Evolutionary conservation across 2,888 invertebrate species (phyloP).

Genomic region (Ectemnius lituratus): DNA sequence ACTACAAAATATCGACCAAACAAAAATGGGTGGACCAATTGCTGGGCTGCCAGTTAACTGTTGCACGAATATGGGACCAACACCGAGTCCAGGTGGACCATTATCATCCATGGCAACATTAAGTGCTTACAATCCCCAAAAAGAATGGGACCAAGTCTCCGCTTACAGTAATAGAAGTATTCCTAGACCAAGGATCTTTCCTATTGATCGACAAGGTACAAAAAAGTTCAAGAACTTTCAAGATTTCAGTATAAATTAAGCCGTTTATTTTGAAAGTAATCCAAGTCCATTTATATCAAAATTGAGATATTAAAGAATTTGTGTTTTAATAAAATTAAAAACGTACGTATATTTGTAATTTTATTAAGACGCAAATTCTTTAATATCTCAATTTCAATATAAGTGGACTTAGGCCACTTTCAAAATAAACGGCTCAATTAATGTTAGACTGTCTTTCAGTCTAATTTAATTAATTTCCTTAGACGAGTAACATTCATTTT

Average conservation of each 20-base stretch:
- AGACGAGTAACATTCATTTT: no score
- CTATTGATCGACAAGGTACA: constrained; percentile 81
- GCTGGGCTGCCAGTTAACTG: constrained; percentile 89
- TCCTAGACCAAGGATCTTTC: constrained; percentile 92
- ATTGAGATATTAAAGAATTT: no score
- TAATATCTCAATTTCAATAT: no score
- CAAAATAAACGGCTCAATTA: no score
- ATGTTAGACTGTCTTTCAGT: background rate
- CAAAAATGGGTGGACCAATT: constrained; percentile 84
- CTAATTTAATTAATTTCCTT: no score
- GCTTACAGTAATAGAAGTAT: constrained; percentile 94
- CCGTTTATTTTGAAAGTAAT: no score
- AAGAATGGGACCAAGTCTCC: constrained; percentile 94
- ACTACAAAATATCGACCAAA: constrained; percentile 82
- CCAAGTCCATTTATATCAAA: no score
- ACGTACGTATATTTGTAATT: no score
- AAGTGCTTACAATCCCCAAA: constrained; percentile 90
- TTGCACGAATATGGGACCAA: constrained; percentile 85
- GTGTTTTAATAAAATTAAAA: no score
- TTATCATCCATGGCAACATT: constrained; percentile 88
- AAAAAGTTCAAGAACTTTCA: background rate
- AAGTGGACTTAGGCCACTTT: no score
- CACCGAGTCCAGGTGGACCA: constrained; percentile 89
- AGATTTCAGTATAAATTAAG: background rate
- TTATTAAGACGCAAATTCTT: no score